phyloP scores from a whole-genome alignment of 2,797 vertebrate species.

The Geotrypetes seraphini region DNA sequence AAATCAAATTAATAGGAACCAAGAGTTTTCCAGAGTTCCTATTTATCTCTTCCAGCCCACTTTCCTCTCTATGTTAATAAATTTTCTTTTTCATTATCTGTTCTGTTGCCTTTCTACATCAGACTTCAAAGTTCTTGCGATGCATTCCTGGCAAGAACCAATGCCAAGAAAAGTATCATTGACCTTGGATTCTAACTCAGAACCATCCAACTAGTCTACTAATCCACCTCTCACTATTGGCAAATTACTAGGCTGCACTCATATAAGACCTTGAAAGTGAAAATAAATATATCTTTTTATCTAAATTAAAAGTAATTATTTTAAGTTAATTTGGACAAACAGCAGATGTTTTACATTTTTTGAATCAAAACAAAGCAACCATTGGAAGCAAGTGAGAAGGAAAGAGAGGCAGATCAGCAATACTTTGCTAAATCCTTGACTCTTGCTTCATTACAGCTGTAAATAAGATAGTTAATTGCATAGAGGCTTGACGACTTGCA shows the following conservation, averaged over 20 bases:
- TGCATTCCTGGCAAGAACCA: constrained; percentile 44
- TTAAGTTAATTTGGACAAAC: constrained; percentile 72
- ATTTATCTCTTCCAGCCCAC: constrained; percentile 40
- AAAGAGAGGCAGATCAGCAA: constrained; percentile 47
- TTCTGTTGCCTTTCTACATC: constrained; percentile 42
- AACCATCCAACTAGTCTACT: too few species aligned
- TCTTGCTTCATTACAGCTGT: constrained; percentile 66
- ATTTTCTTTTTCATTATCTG: constrained; percentile 43
- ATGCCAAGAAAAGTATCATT: constrained; percentile 62
- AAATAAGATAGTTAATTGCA: constrained; percentile 65
- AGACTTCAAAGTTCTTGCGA: constrained; percentile 39
- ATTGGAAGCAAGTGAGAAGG: constrained; percentile 53
- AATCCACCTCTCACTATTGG: constrained; percentile 35
- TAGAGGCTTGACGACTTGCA: constrained; percentile 62
- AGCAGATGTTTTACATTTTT: constrained; percentile 69
- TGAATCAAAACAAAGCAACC: constrained; percentile 56
- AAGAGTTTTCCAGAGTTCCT: constrained; percentile 32
- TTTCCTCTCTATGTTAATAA: constrained; percentile 35
- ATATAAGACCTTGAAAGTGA: constrained; percentile 59
- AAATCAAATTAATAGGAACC: constrained; percentile 49
- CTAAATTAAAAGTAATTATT: constrained; percentile 80
- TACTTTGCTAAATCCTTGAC: constrained; percentile 66
- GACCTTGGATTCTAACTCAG: constrained; percentile 60
- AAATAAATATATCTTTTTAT: constrained; percentile 60
- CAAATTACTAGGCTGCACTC: constrained; percentile 46